Evolutionary conservation across 2,113 vertebrate genomes (phyloP).

Genomic region (Stegostoma tigrinum): DNA sequence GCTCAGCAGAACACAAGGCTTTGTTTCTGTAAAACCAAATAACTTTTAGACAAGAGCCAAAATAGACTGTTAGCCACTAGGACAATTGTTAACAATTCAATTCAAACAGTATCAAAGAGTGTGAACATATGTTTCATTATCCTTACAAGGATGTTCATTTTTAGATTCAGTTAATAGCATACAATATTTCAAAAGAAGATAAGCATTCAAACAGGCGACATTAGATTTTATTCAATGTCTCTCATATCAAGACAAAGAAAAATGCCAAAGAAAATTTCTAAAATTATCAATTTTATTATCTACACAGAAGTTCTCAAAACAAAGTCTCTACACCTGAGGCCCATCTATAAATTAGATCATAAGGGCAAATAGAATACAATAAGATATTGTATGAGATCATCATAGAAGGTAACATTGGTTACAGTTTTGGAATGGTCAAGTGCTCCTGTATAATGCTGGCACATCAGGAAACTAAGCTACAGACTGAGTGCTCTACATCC

Average conservation of each 20-base stretch:
- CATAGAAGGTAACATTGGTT: not conserved
- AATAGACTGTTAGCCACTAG: not conserved
- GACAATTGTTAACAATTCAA: not conserved
- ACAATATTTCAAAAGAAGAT: not conserved
- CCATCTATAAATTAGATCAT: not conserved
- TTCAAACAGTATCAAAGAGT: not conserved
- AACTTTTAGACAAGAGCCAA: not conserved
- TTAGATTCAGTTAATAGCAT: not conserved
- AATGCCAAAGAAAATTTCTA: not conserved
- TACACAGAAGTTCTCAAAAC: not conserved
- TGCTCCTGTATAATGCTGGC: not conserved
- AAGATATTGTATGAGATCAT: not conserved
- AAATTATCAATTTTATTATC: not conserved
- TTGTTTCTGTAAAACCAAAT: not conserved
- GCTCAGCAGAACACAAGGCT: not conserved
- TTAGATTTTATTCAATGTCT: not conserved
- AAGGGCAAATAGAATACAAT: too few species aligned
- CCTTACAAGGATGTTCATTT: not conserved
- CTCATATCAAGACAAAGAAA: not conserved
- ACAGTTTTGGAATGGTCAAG: not conserved
- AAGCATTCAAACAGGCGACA: not conserved
- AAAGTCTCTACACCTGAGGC: not conserved
- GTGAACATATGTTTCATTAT: not conserved
- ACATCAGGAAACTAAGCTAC: not conserved
- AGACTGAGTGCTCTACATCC: not conserved